phyloP scores from a whole-genome alignment of 2,113 vertebrate genomes.

The Canis aureus region DNA sequence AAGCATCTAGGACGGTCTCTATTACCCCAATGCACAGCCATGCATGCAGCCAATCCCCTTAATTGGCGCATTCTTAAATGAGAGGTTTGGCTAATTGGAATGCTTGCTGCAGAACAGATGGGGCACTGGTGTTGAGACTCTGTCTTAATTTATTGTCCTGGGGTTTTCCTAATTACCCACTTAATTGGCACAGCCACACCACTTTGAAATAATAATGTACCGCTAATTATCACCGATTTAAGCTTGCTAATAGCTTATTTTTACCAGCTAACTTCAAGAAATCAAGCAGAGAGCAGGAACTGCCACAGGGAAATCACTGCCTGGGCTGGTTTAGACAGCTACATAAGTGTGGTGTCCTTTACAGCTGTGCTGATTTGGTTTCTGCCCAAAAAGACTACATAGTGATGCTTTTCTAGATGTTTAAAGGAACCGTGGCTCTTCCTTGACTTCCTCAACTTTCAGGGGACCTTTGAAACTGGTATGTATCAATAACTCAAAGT shows the following conservation, averaged over 20 bases:
- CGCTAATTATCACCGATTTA: conserved; percentile 83
- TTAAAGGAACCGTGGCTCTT: background rate
- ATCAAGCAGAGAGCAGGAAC: conserved; percentile 74
- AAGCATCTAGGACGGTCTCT: background rate
- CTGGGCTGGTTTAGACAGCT: conserved; percentile 50
- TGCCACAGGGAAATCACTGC: conserved; percentile 71
- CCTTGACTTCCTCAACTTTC: background rate
- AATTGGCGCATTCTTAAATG: conserved; percentile 33
- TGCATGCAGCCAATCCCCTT: background rate
- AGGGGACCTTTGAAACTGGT: background rate
- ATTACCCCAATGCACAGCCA: background rate
- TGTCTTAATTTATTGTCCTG: conserved; percentile 83
- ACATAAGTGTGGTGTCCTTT: background rate
- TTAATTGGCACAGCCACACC: conserved; percentile 83
- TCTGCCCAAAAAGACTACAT: background rate
- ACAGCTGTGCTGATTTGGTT: conserved; percentile 33
- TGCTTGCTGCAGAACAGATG: conserved; percentile 77
- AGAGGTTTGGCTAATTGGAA: conserved; percentile 78
- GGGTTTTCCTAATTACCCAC: conserved; percentile 84
- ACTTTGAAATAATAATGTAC: conserved; percentile 84
- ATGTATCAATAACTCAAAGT: background rate
- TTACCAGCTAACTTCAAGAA: conserved; percentile 81
- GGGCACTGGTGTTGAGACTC: conserved; percentile 78
- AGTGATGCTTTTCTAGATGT: background rate
- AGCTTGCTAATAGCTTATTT: conserved; percentile 81